Percentiles rank a stretch among this genome's conserved stretches.
Conservation (phyloP, 2,113 vertebrate genomes). For the Choloepus hoffmanni region DNA sequence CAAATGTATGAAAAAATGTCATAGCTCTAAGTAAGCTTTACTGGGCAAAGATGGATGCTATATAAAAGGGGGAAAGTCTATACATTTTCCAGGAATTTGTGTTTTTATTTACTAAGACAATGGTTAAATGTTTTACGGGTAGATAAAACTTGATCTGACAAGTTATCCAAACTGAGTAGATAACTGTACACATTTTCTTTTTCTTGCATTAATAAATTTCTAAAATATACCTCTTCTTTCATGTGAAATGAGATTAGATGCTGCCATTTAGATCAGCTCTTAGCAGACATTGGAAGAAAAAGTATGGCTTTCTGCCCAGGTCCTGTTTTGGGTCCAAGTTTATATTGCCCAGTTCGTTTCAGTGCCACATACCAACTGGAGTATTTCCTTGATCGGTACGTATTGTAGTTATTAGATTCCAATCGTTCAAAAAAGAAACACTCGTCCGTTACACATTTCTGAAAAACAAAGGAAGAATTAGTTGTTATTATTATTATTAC, state of each 20-base stretch:
- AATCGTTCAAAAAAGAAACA: conserved; percentile 97
- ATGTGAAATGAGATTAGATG: not conserved
- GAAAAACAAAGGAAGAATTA: conserved; percentile 76
- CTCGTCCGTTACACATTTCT: conserved; percentile 97
- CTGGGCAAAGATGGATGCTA: conserved; percentile 15
- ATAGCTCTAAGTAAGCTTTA: conserved; percentile 56
- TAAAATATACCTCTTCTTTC: conserved; percentile 27
- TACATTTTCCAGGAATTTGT: conserved; percentile 48
- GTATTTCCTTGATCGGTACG: conserved; percentile 97
- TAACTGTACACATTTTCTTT: conserved; percentile 63
- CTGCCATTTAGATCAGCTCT: conserved; percentile 87
- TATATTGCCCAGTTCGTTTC: conserved; percentile 97
- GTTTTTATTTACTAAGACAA: conserved; percentile 54
- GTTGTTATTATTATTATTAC: not conserved
- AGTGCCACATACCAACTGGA: conserved; percentile 97
- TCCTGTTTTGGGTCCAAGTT: conserved; percentile 94
- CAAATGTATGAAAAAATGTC: conserved; percentile 75
- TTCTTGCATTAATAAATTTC: not conserved
- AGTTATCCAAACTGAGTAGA: conserved; percentile 60
- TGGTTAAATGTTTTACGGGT: conserved; percentile 43
- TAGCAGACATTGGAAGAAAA: conserved; percentile 98
- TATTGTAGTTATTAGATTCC: conserved; percentile 99
- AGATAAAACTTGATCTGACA: not conserved
- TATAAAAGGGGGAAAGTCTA: conserved; percentile 36
- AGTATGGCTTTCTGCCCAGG: conserved; percentile 98